Conservation (phyloP, 2,888 invertebrate species). For the Thereva unica region DNA sequence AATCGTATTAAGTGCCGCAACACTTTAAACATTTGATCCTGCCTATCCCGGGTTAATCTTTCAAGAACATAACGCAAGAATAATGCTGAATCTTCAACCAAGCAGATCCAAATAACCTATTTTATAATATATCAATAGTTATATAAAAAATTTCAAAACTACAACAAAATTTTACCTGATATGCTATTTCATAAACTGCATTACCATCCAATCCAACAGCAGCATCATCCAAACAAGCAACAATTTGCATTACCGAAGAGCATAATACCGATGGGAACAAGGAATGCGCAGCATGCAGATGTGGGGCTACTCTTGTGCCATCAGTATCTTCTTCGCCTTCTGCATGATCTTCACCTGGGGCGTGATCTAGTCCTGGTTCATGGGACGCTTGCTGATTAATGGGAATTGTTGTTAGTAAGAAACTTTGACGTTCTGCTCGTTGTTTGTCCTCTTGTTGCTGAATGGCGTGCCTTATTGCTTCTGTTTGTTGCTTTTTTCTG, state of each 20-base stretch:
- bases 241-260: conserved; percentile 92
- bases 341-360: conserved; percentile 81
- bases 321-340: conserved; percentile 78
- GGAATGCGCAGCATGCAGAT: conserved; percentile 89
- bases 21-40: conserved; percentile 92
- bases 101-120: conserved; percentile 94
- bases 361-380: conserved; percentile 89
- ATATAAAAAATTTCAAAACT: neutral
- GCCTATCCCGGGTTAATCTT: conserved; percentile 88
- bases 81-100: conserved; percentile 96
- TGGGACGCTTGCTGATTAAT: conserved; percentile 94
- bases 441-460: conserved; percentile 96
- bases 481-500: conserved; percentile 97
- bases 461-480: conserved; percentile 92
- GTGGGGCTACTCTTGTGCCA: conserved; percentile 75
- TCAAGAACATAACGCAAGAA: conserved; percentile 96
- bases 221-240: conserved; percentile 92
- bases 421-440: conserved; percentile 91
- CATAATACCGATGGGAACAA: conserved; percentile 96
- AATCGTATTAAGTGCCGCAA: conserved; percentile 90
- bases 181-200: conserved; percentile 96
- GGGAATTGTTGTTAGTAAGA: conserved; percentile 93
- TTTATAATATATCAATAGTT: neutral
- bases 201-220: conserved; percentile 93
- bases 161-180: conserved; percentile 67